Evolutionary conservation across 1,140 invertebrate species (phyloP), one percentile per base, ranked within the genome.

Genomic region (Macrostomum lignano): DNA sequence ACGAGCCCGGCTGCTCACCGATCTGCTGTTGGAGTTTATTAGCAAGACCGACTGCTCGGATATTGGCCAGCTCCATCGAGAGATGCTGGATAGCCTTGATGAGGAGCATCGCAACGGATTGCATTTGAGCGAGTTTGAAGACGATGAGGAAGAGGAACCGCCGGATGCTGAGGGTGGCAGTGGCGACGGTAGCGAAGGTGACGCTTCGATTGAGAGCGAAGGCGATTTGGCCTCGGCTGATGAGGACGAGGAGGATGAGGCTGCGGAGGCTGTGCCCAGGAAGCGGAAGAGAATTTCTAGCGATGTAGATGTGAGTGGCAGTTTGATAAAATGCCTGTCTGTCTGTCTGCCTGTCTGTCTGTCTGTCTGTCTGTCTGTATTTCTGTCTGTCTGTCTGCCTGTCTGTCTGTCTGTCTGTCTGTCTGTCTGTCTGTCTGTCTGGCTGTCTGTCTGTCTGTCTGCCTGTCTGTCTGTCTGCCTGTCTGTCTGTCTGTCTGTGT

Each of bases 1-100:
- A 48, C 67, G 72, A 46, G 78, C 81, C n/a, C 67, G 72, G 39
- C 73, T 86, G 43, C 65, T 91, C 28, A 79, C 74, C 1, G 77
- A 86, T 47, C 59, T 88, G 9, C 73, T 77, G 46, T 59, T 86
- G 21, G 64, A 68, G 44, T 73, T 86, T 44, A 75, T 86, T 35
- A 69, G 70, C 72, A 74, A 63, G 60, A 60, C 56, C 11, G 22
- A 22, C 10, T 32, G 17, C 13, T 34, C 15, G n/a, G n/a, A n/a
- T n/a, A n/a, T 25, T 13, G 25, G 11, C 11, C 15, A 25, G 11
- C 25, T 13, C 11, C 25, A 25, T 11, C 11, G 11, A 14, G 15
- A 25, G 25, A 25, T 2, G 3, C 15, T 2, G 25, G 11, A 13
- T 11, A 13, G 4, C 11, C 25, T 13, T 13, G 11, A 25, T 2